phyloP scores from a whole-genome alignment of 2,797 vertebrate species.

The Poecile montanus region DNA sequence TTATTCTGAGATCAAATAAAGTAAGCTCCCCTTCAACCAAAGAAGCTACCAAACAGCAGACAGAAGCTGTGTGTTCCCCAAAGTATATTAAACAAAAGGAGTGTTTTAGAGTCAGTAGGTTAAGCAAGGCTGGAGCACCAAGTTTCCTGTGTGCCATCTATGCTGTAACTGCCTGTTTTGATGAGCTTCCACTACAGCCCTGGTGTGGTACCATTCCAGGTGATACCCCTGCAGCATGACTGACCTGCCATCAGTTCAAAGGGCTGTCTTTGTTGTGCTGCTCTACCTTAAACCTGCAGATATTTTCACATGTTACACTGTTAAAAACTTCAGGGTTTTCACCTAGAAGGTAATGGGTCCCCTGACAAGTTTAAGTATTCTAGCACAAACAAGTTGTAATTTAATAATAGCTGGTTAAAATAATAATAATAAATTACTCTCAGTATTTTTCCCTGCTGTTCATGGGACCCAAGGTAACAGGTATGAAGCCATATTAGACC shows the following conservation, averaged over 20 bases:
- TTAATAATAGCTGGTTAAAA: constrained; percentile 41
- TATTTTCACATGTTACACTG: neutral
- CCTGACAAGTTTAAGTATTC: neutral
- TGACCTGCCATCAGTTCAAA: neutral
- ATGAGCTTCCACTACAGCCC: neutral
- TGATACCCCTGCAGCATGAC: neutral
- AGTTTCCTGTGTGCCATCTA: neutral
- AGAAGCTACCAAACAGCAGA: neutral
- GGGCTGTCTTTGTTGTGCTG: neutral
- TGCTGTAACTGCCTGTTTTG: neutral
- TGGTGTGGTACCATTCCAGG: neutral
- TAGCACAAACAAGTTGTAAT: constrained; percentile 12
- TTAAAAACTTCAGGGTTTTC: neutral
- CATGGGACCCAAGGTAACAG: neutral
- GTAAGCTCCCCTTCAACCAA: neutral
- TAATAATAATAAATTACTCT: constrained; percentile 2
- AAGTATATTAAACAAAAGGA: neutral
- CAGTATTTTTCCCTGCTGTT: neutral
- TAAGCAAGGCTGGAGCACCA: neutral
- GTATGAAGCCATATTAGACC: neutral
- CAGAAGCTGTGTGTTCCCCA: neutral
- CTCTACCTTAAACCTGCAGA: neutral
- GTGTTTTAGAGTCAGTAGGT: neutral
- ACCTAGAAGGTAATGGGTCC: neutral
- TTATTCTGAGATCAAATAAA: neutral